These are phyloP conservation scores for Phrynosoma platyrhinos DNA, from an alignment of 2,113 vertebrate genomes.

Conservation along the genomic window DNA sequence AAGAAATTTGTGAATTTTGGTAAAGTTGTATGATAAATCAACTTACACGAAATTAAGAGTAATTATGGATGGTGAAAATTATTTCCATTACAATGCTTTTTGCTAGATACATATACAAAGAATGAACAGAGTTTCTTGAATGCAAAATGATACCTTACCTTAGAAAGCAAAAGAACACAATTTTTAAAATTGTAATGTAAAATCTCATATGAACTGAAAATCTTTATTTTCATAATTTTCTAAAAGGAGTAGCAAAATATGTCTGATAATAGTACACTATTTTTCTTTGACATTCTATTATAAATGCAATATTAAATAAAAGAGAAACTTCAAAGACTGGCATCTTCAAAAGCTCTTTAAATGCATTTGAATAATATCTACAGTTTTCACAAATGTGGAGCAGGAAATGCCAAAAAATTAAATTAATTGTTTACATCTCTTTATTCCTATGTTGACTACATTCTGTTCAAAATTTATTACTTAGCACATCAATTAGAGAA, in stretches of 20 bases:
- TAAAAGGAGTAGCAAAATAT: slow-evolving; percentile 72
- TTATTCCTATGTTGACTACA: slow-evolving; percentile 69
- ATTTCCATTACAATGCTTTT: not conserved
- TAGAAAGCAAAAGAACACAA: slow-evolving; percentile 61
- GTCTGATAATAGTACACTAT: slow-evolving; percentile 67
- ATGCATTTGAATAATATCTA: slow-evolving; percentile 73
- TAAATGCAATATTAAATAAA: slow-evolving; percentile 72
- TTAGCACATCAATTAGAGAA: slow-evolving; percentile 69
- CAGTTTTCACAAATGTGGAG: slow-evolving; percentile 65
- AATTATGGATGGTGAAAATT: not conserved
- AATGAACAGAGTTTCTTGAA: not conserved
- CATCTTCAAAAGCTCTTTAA: slow-evolving; percentile 73
- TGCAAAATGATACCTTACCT: not conserved
- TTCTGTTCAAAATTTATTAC: slow-evolving; percentile 74
- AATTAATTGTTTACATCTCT: slow-evolving; percentile 67
- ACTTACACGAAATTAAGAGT: not conserved
- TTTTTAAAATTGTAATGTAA: slow-evolving; percentile 66
- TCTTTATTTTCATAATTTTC: slow-evolving; percentile 72
- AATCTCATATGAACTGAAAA: slow-evolving; percentile 64
- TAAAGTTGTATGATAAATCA: not conserved
- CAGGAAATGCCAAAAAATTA: slow-evolving; percentile 74
- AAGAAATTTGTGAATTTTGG: not conserved
- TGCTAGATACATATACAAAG: not conserved
- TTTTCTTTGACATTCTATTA: slow-evolving; percentile 70
- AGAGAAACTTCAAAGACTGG: slow-evolving; percentile 68